A percentile compares a stretch with the other conserved stretches of the same genome.
Evolutionary conservation across 2,888 invertebrate genomes (phyloP).

Genomic region (Allophyes oxyacanthae): DNA sequence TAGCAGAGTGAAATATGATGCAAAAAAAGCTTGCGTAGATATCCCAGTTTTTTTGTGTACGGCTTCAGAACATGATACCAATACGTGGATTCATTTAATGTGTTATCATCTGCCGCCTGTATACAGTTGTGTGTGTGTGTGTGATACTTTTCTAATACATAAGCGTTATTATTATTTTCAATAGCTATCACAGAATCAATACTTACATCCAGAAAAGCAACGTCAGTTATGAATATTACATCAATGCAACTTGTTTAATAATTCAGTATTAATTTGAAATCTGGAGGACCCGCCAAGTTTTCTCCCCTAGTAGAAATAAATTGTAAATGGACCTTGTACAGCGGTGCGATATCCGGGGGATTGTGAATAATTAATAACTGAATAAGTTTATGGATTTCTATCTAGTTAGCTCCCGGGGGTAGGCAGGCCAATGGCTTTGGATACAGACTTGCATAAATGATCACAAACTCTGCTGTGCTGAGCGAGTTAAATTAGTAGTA

Average conservation of each 20-base stretch:
- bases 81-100: too few relatives aligned
- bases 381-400: constrained; percentile 52
- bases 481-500: too few relatives aligned
- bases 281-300: constrained; percentile 46
- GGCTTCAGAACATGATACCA: too few relatives aligned
- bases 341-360: constrained; percentile 35
- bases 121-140: too few relatives aligned
- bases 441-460: constrained; percentile 8
- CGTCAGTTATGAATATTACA: constrained; percentile 35
- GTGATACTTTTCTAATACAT: constrained; percentile 6
- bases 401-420: constrained; percentile 38
- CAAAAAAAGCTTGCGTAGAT: too few relatives aligned
- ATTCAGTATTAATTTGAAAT: constrained; percentile 58
- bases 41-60: too few relatives aligned
- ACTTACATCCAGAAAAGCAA: constrained; percentile 3
- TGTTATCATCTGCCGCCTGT: too few relatives aligned
- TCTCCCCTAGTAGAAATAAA: constrained; percentile 52
- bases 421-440: constrained; percentile 22
- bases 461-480: too few relatives aligned
- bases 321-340: constrained; percentile 44
- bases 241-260: constrained; percentile 53
- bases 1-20: too few relatives aligned
- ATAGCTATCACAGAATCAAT: constrained; percentile 15
- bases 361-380: constrained; percentile 45
- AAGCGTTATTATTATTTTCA: too few relatives aligned